A percentile compares a stretch with the other conserved stretches of the same genome.
Evolutionary conservation across 1,140 invertebrate genomes (phyloP).

Genomic region (Lordiphosa mommai): DNA sequence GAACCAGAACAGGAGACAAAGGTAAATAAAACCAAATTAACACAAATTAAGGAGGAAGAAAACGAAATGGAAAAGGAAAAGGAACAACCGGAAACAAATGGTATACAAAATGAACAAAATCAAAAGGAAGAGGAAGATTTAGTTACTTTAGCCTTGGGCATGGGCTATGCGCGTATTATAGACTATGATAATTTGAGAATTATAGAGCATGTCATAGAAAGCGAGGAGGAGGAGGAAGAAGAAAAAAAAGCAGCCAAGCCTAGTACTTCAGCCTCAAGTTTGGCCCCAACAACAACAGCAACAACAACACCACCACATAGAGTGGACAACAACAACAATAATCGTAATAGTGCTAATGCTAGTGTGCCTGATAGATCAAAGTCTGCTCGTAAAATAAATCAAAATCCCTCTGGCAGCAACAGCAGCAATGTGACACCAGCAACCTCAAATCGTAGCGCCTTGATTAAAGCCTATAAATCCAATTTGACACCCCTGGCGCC

Average conservation of each 20-base stretch:
- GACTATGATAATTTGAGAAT: slow-evolving; percentile 74
- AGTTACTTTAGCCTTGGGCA: slow-evolving; percentile 33
- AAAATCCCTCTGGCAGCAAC: slow-evolving; percentile 16
- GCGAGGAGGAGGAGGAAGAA: slow-evolving; percentile 27
- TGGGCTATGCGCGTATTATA: slow-evolving; percentile 69
- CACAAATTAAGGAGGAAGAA: slow-evolving; percentile 48
- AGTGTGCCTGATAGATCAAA: not conserved
- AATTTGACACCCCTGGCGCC: slow-evolving; percentile 71
- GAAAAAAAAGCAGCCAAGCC: not conserved
- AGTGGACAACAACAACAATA: slow-evolving; percentile 63
- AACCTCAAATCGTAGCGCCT: slow-evolving; percentile 32
- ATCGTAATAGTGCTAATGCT: slow-evolving; percentile 24
- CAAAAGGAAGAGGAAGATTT: slow-evolving; percentile 3
- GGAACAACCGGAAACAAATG: slow-evolving; percentile 16
- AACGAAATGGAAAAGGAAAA: slow-evolving; percentile 13
- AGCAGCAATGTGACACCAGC: not conserved
- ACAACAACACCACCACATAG: not conserved
- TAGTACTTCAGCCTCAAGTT: slow-evolving; percentile 8
- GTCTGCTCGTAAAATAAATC: slow-evolving; percentile 24
- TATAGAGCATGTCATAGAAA: slow-evolving; percentile 75
- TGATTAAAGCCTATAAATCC: slow-evolving; percentile 70
- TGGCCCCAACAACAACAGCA: not conserved
- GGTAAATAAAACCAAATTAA: slow-evolving; percentile 21
- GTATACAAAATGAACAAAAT: slow-evolving; percentile 23
- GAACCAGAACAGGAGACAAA: not conserved